Base-by-base conservation (phyloP, 2,888 invertebrate species). In the Platerodrilus igneus region DNA sequence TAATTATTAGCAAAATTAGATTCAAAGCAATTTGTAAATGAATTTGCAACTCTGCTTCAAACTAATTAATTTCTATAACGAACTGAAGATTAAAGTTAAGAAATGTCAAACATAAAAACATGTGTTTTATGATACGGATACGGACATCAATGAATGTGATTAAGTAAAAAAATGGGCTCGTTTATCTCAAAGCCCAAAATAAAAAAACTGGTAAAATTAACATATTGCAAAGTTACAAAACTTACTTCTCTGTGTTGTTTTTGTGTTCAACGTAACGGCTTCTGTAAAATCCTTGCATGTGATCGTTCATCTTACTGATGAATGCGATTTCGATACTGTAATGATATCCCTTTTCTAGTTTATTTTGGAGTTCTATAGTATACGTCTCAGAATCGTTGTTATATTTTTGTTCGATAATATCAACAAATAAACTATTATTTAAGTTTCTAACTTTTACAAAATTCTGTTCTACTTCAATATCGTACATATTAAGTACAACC, bases 211-310 rank as follows among this genome's bases (percentile, higher is more conserved):
- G n/a, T n/a, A n/a, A n/a, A n/a, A n/a, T n/a, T n/a, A n/a, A n/a
- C n/a, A n/a, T n/a, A n/a, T n/a, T n/a, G n/a, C n/a, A n/a, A n/a
- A n/a, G n/a, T n/a, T n/a, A n/a, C n/a, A n/a, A n/a, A n/a, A 16
- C 31, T 41, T 45, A 58, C 55, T 45, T 53, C n/a, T 35, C 37
- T 9, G 42, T 31, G 26, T 52, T 50, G 9, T 44, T 38, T 22
- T 37, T 39, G 1, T 38, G 18, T 49, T 67, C 60, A 13, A 60
- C 50, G 52, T 78, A 79, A 5, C 68, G 64, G 47, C 75, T 76
- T 38, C 67, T 63, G 55, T 78, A 78, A 58, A 79, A 75, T 33
- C 79, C 79, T 52, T 74, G 74, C 28, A 79, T 60, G 2, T 74
- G 72, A 40, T 72, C 71, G 15, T 73, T 73, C 16, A 81, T 59